Base-by-base conservation (phyloP, 2,797 vertebrate species). In the Poeciliopsis infans region DNA sequence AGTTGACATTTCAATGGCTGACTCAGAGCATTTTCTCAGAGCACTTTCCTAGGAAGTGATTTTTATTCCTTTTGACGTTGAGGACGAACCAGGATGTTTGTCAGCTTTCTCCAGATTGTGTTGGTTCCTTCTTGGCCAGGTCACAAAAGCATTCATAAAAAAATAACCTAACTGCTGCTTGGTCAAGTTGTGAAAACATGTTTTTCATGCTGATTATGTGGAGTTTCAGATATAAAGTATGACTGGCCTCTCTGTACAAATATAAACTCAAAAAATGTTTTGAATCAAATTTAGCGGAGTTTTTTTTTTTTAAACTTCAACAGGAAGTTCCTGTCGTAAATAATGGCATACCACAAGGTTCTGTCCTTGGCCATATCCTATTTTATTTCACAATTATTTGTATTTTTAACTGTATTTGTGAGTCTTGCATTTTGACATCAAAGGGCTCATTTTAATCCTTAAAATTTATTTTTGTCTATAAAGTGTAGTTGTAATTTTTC, bases 1-100 rank as follows among this genome's bases (percentile, higher is more conserved):
- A 73, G 70, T 75, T 80, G 79, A 75, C 74, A 45, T 79, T 75
- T 76, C 45, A 8, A 36, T 49, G 46, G 46, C 31, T 84, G 79
- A 88, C 57, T 85, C 83, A 82, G 31, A 36, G 7, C 68, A 16
- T 53, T 78, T 78, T 87, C 57, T 68, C 45, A 73, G 61, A 76
- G 81, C 45, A 46, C 53, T 33, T 79, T 74, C 61, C 55, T 47
- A 46, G 7, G 28, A 31, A 75, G 59, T 72, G 45, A 31, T 70
- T 55, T 74, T 74, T 46, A 68, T 74, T 64, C 39, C 8, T 70
- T 76, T 76, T 36, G 23, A 79, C 76, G 39, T 71, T 20, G 51
- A 25, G 13, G 71, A 72, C 72, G 31, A 7, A 47, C 74, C 72
- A 70, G 61, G 74, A 83, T 55, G 77, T 72, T 82, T 66, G 57